phyloP scores from a whole-genome alignment of 2,888 invertebrate genomes.

The Lacanobia oleracea region DNA sequence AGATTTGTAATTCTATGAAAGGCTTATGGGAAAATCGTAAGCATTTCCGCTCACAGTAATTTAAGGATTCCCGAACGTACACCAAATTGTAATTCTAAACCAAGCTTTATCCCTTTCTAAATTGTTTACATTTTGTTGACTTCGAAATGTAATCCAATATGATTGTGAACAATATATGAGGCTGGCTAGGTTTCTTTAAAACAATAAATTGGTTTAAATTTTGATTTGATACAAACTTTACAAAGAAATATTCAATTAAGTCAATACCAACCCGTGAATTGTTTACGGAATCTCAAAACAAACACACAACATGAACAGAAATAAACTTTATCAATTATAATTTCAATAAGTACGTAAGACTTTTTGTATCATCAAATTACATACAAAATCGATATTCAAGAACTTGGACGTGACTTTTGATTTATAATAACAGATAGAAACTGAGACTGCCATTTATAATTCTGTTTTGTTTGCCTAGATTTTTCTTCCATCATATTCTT shows the following conservation, averaged over 20 bases:
- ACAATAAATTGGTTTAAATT: slow-evolving; percentile 1
- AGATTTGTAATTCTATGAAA: background rate
- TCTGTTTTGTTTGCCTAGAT: slow-evolving; percentile 23
- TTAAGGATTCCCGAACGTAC: background rate
- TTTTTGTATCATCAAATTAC: slow-evolving; percentile 50
- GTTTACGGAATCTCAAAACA: slow-evolving; percentile 17
- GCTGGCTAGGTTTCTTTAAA: background rate
- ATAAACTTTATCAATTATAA: slow-evolving; percentile 66
- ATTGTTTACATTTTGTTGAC: slow-evolving; percentile 5
- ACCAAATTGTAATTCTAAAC: slow-evolving; percentile 13
- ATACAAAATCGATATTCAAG: slow-evolving; percentile 37
- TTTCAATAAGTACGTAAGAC: slow-evolving; percentile 33
- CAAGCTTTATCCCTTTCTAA: background rate
- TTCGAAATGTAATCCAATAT: slow-evolving; percentile 3
- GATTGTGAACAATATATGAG: background rate
- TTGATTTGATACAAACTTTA: background rate
- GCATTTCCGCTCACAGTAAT: background rate
- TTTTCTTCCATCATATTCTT: slow-evolving; percentile 36
- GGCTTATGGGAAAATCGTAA: background rate
- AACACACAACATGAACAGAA: slow-evolving; percentile 35
- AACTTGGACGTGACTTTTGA: slow-evolving; percentile 24
- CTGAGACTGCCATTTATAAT: slow-evolving; percentile 1
- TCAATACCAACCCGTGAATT: background rate
- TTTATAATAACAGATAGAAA: slow-evolving; percentile 14
- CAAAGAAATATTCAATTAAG: slow-evolving; percentile 8